A percentile compares a stretch with the other conserved stretches of the same genome.
Conservation (phyloP, 2,888 invertebrate species). For the Meliscaeva auricollis region DNA sequence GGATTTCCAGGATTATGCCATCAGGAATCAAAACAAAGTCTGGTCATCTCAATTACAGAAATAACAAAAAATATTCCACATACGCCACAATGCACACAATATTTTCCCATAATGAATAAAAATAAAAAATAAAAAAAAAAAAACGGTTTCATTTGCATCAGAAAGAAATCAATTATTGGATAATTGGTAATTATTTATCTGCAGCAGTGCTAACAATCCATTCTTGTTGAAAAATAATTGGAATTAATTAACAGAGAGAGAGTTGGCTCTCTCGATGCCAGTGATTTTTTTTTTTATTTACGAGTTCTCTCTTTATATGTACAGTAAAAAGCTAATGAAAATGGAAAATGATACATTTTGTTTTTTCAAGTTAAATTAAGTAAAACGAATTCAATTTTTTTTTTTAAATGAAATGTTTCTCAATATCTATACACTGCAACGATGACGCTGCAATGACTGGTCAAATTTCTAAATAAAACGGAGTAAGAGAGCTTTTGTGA, state of each 20-base stretch:
- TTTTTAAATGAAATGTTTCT: too few relatives aligned
- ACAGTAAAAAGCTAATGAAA: too few relatives aligned
- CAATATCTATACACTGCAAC: too few relatives aligned
- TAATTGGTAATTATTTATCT: neutral
- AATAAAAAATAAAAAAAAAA: neutral
- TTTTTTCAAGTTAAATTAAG: too few relatives aligned
- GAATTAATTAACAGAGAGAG: neutral
- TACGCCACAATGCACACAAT: neutral
- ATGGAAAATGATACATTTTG: too few relatives aligned
- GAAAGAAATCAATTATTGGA: neutral
- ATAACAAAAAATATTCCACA: neutral
- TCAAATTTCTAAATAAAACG: too few relatives aligned
- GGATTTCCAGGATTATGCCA: too few relatives aligned
- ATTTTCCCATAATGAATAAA: neutral
- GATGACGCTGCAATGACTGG: too few relatives aligned
- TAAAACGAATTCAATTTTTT: too few relatives aligned
- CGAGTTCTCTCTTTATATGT: too few relatives aligned
- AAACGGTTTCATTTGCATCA: conserved; percentile 2
- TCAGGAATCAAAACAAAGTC: neutral
- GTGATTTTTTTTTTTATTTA: neutral
- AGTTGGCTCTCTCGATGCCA: neutral
- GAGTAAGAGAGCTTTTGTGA: too few relatives aligned
- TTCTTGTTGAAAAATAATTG: neutral
- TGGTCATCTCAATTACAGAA: neutral
- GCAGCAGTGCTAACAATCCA: neutral